These are phyloP conservation scores for Tridacna crocea DNA, from an alignment of 2,888 invertebrate genomes.

Conservation along the genomic window DNA sequence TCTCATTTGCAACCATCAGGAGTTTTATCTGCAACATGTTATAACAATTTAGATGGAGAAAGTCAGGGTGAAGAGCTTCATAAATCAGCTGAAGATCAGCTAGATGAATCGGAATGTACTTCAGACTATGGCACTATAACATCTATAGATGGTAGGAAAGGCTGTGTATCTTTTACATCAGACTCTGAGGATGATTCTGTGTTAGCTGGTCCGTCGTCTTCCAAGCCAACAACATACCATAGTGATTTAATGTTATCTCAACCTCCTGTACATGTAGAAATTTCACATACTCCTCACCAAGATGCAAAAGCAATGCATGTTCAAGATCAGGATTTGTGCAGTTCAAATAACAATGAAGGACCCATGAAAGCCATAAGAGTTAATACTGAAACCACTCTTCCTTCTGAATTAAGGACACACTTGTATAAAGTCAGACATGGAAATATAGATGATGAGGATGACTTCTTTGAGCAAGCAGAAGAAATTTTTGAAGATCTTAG, in stretches of 20 bases:
- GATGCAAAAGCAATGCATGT: constrained; percentile 28
- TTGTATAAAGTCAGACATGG: constrained; percentile 12
- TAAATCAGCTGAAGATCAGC: constrained; percentile 21
- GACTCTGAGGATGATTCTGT: constrained; percentile 51
- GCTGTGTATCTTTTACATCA: constrained; percentile 58
- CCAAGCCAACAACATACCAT: background rate
- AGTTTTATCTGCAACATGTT: constrained; percentile 47
- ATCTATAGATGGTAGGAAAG: constrained; percentile 64
- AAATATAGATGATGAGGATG: constrained; percentile 10
- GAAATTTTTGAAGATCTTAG: constrained; percentile 14
- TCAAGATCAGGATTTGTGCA: constrained; percentile 35
- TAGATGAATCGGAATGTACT: constrained; percentile 59
- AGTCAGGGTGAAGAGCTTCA: background rate
- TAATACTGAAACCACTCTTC: background rate
- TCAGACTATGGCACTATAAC: constrained; percentile 71
- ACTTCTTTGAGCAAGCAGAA: constrained; percentile 19
- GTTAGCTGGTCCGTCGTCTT: constrained; percentile 25
- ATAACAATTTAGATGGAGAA: constrained; percentile 21
- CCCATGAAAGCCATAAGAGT: constrained; percentile 25
- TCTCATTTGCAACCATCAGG: constrained; percentile 44
- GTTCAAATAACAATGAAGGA: constrained; percentile 19
- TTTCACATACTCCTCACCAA: constrained; percentile 22
- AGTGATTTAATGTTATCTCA: background rate
- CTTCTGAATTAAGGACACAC: constrained; percentile 5
- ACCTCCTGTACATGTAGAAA: constrained; percentile 31